phyloP scores from a whole-genome alignment of 1,140 invertebrate genomes.

The Hylaeus volcanicus region DNA sequence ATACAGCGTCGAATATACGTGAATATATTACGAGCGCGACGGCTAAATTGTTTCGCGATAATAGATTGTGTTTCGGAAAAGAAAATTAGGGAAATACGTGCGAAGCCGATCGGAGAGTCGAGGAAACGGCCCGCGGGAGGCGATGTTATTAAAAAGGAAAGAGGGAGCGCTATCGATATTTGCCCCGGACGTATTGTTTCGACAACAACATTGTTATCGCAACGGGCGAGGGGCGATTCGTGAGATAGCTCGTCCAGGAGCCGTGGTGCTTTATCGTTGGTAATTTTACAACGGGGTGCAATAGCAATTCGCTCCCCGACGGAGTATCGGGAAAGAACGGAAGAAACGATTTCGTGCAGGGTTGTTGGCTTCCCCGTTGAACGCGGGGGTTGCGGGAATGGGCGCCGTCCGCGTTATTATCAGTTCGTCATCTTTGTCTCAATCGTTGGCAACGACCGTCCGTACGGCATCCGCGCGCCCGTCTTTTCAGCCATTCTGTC shows the following conservation, averaged over 20 bases:
- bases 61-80: too few species aligned
- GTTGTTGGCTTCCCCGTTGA: background rate
- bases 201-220: conserved; percentile 16
- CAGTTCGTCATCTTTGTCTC: conserved; percentile 56
- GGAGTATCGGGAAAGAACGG: background rate
- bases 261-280: conserved; percentile 18
- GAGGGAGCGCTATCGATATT: conserved; percentile 27
- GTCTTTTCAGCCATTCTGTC: conserved; percentile 52
- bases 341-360: conserved; percentile 11
- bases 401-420: conserved; percentile 38
- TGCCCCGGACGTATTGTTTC: conserved; percentile 13
- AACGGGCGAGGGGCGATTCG: background rate
- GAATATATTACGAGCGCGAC: too few species aligned
- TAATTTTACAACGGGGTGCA: conserved; percentile 35
- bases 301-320: conserved; percentile 24
- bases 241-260: conserved; percentile 27
- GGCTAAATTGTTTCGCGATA: too few species aligned
- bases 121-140: background rate
- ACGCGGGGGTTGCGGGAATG: background rate
- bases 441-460: conserved; percentile 40
- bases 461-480: background rate
- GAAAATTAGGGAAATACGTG: too few species aligned
- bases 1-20: too few species aligned
- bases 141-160: background rate
- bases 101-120: too few species aligned